phyloP scores from a whole-genome alignment of 2,797 vertebrate genomes.

The Melanotaenia parkinsoni region DNA sequence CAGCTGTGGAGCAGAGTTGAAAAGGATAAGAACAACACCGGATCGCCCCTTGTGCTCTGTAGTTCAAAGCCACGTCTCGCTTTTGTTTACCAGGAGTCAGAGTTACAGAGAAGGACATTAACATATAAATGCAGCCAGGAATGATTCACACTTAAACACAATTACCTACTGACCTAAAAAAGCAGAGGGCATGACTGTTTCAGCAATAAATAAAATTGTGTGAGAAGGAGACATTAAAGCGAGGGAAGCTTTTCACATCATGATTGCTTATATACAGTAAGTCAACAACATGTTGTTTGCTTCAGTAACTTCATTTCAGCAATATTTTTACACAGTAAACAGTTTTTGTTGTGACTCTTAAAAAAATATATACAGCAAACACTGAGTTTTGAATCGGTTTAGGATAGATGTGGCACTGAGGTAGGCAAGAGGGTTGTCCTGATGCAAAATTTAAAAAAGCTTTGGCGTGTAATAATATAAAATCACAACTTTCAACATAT shows the following conservation, averaged over 20 bases:
- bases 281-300: background rate
- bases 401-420: slow-evolving; percentile 36
- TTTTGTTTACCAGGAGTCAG: slow-evolving; percentile 67
- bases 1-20: slow-evolving; percentile 60
- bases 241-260: background rate
- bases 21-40: slow-evolving; percentile 62
- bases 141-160: slow-evolving; percentile 68
- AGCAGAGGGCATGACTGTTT: slow-evolving; percentile 45
- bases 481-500: slow-evolving; percentile 18
- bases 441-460: slow-evolving; percentile 46
- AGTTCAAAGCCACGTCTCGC: slow-evolving; percentile 61
- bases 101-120: slow-evolving; percentile 69
- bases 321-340: slow-evolving; percentile 1
- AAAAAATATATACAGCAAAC: background rate
- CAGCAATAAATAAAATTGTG: slow-evolving; percentile 36
- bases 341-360: background rate
- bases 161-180: slow-evolving; percentile 63
- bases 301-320: slow-evolving; percentile 20
- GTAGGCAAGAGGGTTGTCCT: slow-evolving; percentile 40
- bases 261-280: slow-evolving; percentile 18
- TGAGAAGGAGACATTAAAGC: slow-evolving; percentile 7
- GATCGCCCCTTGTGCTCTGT: slow-evolving; percentile 46
- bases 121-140: slow-evolving; percentile 78
- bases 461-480: slow-evolving; percentile 28
- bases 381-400: slow-evolving; percentile 28